Conservation (phyloP, 2,797 vertebrate genomes). For the Macropodus opercularis region DNA sequence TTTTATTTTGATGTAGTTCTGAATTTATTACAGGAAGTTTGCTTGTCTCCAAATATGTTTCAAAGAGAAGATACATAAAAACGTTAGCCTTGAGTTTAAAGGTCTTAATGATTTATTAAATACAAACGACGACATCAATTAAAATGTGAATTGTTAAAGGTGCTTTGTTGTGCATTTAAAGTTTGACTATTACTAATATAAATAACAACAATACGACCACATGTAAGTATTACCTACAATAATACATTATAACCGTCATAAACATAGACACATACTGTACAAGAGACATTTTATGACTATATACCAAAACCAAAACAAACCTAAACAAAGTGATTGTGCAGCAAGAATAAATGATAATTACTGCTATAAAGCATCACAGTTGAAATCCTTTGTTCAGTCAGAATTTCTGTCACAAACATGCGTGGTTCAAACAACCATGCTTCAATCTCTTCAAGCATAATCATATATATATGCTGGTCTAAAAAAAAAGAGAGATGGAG, state of each 20-base stretch:
- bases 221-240: no score
- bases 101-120: conserved; percentile 46
- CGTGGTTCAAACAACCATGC: conserved; percentile 19
- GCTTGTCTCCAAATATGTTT: neutral
- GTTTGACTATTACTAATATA: conserved; percentile 27
- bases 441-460: conserved; percentile 22
- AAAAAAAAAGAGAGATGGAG: no score
- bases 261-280: no score
- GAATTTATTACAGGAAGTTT: neutral
- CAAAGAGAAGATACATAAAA: conserved; percentile 2
- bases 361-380: neutral
- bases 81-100: neutral
- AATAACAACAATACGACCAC: neutral
- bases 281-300: conserved; percentile 22
- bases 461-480: conserved; percentile 57
- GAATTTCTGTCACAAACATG: neutral
- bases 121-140: conserved; percentile 13
- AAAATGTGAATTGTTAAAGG: conserved; percentile 21
- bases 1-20: no score
- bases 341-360: conserved; percentile 9
- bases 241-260: no score
- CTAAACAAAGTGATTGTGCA: neutral
- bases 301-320: conserved; percentile 6
- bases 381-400: neutral
- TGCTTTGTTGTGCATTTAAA: conserved; percentile 46